phyloP scores from a whole-genome alignment of 2,888 invertebrate genomes.

The Aelia acuminata region DNA sequence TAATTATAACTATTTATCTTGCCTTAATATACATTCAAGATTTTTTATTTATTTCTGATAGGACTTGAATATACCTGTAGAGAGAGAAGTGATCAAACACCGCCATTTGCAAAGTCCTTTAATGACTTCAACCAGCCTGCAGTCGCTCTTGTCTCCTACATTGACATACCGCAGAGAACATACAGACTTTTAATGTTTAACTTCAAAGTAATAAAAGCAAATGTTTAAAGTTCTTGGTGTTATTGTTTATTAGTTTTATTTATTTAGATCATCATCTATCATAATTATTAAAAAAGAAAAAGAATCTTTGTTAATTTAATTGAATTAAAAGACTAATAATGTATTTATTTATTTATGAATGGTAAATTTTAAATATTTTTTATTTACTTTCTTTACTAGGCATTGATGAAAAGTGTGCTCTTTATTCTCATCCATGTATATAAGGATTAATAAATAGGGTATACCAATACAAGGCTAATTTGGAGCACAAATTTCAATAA shows the following conservation, averaged over 20 bases:
- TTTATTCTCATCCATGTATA: conserved; percentile 34
- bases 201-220: neutral
- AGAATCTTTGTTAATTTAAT: neutral
- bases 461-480: conserved; percentile 47
- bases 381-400: neutral
- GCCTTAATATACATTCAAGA: neutral
- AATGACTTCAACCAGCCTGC: conserved; percentile 74
- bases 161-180: conserved; percentile 68
- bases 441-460: conserved; percentile 22
- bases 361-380: neutral
- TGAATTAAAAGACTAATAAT: neutral
- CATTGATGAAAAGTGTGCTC: conserved; percentile 52
- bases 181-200: conserved; percentile 61
- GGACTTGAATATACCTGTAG: conserved; percentile 76
- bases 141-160: conserved; percentile 74
- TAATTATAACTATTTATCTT: neutral
- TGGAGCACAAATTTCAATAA: conserved; percentile 52
- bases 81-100: conserved; percentile 79
- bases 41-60: conserved; percentile 66
- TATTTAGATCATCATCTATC: neutral
- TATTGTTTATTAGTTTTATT: neutral
- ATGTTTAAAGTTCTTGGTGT: conserved; percentile 15
- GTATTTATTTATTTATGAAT: conserved; percentile 21
- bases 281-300: neutral
- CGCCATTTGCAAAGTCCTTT: conserved; percentile 78